Conservation (phyloP, 1,140 invertebrate genomes). For the Calycopis cecrops region DNA sequence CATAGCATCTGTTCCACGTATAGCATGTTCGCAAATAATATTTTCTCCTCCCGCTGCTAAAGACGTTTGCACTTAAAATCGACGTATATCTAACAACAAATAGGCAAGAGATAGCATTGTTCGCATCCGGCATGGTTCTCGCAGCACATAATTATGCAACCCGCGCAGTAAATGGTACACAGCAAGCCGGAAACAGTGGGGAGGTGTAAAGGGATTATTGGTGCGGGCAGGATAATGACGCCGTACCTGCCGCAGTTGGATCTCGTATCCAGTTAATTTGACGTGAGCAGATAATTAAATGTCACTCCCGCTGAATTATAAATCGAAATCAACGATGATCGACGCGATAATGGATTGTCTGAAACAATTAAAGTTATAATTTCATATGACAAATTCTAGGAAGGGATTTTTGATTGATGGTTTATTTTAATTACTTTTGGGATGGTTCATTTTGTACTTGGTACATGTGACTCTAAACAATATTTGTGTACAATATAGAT, state of each 20-base stretch:
- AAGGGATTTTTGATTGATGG: neutral
- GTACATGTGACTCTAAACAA: too few species aligned
- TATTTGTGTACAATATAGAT: too few species aligned
- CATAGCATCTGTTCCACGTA: too few species aligned
- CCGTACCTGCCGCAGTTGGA: slow-evolving; percentile 21
- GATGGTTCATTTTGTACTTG: neutral
- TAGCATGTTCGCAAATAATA: too few species aligned
- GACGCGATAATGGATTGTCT: slow-evolving; percentile 2
- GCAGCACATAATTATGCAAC: too few species aligned
- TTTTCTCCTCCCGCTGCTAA: too few species aligned
- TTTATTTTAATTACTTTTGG: neutral
- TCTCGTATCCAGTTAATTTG: slow-evolving; percentile 27
- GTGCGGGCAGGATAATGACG: slow-evolving; percentile 29
- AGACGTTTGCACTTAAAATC: too few species aligned
- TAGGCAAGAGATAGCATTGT: too few species aligned
- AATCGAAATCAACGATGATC: neutral
- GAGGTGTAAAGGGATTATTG: slow-evolving; percentile 30
- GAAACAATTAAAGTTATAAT: too few species aligned
- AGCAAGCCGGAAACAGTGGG: slow-evolving; percentile 15
- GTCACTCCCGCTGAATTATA: slow-evolving; percentile 11
- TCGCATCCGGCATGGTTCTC: too few species aligned
- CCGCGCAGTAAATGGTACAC: slow-evolving; percentile 17
- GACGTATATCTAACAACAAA: too few species aligned
- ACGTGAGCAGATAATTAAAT: slow-evolving; percentile 25
- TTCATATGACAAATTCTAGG: too few species aligned